phyloP scores from a whole-genome alignment of 2,888 invertebrate species.

The Celastrina argiolus region DNA sequence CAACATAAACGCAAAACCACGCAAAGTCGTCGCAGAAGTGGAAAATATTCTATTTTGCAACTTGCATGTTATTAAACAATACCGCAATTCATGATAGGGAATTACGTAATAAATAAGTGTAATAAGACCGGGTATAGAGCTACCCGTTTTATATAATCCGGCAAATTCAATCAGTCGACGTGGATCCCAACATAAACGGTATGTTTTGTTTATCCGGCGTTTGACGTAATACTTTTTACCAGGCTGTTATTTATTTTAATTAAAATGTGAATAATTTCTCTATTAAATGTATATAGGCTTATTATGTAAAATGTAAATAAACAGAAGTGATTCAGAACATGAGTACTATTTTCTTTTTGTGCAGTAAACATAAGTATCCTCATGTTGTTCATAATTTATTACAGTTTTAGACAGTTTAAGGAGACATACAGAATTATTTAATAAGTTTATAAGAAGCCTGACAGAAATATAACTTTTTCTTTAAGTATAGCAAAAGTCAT shows the following conservation, averaged over 20 bases:
- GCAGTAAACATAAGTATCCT: too few species aligned
- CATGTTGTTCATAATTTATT: too few species aligned
- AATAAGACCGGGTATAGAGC: not conserved
- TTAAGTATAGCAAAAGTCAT: too few species aligned
- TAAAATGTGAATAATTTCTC: not conserved
- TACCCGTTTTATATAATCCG: not conserved
- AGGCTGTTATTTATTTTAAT: not conserved
- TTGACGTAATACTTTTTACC: constrained; percentile 27
- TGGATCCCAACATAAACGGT: constrained; percentile 65
- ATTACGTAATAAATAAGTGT: not conserved
- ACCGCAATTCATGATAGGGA: not conserved
- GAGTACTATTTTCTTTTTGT: too few species aligned
- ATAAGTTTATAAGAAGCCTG: too few species aligned
- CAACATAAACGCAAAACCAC: not conserved
- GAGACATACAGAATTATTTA: too few species aligned
- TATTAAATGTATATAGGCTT: too few species aligned
- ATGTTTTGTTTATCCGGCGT: constrained; percentile 39
- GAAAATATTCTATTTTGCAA: not conserved
- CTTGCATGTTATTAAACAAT: not conserved
- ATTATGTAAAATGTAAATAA: too few species aligned
- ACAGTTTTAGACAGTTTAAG: too few species aligned
- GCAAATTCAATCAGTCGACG: constrained; percentile 40
- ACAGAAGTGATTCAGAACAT: too few species aligned
- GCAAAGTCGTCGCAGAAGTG: not conserved
- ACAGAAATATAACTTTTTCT: too few species aligned